A percentile compares a stretch with the other conserved stretches of the same genome.
phyloP scores from a whole-genome alignment of 2,888 invertebrate species.

The Atrina japonica region DNA sequence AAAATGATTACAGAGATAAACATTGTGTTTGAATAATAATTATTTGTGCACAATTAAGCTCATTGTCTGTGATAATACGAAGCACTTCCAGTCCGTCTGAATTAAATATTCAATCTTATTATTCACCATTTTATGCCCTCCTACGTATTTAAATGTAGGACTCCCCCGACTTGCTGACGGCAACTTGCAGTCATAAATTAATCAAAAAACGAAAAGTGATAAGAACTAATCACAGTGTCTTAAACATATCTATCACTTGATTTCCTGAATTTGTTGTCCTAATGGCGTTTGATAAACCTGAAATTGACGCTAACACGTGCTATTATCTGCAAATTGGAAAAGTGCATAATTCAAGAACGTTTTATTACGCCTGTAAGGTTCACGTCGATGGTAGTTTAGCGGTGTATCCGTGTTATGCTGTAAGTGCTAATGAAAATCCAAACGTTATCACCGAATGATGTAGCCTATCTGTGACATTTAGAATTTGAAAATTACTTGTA shows the following conservation, averaged over 20 bases:
- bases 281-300: constrained; percentile 42
- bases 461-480: constrained; percentile 17
- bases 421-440: constrained; percentile 6
- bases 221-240: constrained; percentile 36
- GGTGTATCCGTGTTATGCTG: neutral
- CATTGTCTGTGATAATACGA: no score
- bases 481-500: constrained; percentile 19
- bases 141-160: no score
- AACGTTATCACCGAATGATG: constrained; percentile 9
- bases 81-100: no score
- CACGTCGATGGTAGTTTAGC: neutral
- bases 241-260: constrained; percentile 39
- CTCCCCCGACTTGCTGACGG: constrained; percentile 27
- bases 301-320: constrained; percentile 46
- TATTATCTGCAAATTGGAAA: constrained; percentile 43
- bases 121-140: no score
- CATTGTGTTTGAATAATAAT: no score
- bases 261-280: constrained; percentile 44
- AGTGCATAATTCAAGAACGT: constrained; percentile 25
- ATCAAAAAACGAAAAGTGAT: constrained; percentile 36
- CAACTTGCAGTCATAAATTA: constrained; percentile 35
- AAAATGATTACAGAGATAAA: no score
- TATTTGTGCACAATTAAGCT: no score
- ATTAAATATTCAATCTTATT: no score
- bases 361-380: constrained; percentile 3